Base-by-base conservation (phyloP, 2,888 invertebrate species). In the Poecilobothrus nobilitatus region DNA sequence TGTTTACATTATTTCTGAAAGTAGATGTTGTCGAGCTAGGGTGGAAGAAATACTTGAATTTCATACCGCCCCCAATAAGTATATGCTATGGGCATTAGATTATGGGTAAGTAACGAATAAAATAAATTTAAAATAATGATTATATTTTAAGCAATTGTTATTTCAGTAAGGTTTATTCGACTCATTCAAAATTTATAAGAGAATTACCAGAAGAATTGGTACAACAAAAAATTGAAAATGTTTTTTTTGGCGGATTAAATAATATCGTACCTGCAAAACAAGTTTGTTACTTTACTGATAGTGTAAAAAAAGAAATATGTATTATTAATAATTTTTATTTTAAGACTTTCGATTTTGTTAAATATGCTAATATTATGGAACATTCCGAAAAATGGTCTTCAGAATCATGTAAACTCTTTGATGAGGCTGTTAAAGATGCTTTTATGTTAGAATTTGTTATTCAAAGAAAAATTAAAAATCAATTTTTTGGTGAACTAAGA, bases 61-160 rank as follows among this genome's bases (percentile, higher is more conserved):
- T 18, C 34, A 18, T 12, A 15, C 33, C 6, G 15, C 41, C 1
- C 21, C 44, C 10, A 37, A 34, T 2, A 70, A 65, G 22, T 71
- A 70, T 21, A 65, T 65, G 44, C 15, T 69, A 1, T 71, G 71
- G 71, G 71, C 71, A 6, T 63, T 70, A 18, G 71, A 71, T 27
- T 67, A 71, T 44, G 71, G 71, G 71, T 70, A 65, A 68, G 37
- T 66, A 5, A 3, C n/a, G n/a, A n/a, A n/a, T 20, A n/a, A 12
- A 62, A 21, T 20, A 62, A n/a, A 8, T 61, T n/a, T n/a, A n/a
- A n/a, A n/a, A n/a, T n/a, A n/a, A n/a, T n/a, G 3, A 3, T 65
- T 20, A 1, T 41, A 27, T 27, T n/a, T n/a, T 21, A 22, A 33
- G 4, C n/a, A 33, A 33, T 37, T 65, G 5, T 27, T 27, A 27